These are phyloP conservation scores for Orius insidiosus DNA, from an alignment of 1,140 invertebrate genomes.

Conservation along the genomic window DNA sequence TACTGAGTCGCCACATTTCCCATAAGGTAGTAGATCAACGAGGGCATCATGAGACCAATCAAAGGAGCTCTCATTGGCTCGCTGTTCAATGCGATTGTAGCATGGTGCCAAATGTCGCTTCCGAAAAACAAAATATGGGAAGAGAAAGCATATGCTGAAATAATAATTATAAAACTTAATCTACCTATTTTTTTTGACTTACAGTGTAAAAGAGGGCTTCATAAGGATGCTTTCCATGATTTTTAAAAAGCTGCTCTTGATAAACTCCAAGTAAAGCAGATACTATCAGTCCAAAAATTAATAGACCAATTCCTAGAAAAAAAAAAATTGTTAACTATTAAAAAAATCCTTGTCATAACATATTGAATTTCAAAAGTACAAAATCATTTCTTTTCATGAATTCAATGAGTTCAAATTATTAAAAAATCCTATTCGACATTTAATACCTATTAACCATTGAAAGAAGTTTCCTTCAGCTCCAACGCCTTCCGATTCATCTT, in stretches of 20 bases:
- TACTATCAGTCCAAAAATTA: constrained; percentile 77
- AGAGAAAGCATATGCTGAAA: constrained; percentile 69
- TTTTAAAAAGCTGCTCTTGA: constrained; percentile 76
- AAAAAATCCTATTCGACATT: too few species aligned
- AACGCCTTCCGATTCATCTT: too few species aligned
- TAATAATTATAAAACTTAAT: constrained; percentile 17
- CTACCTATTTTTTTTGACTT: constrained; percentile 19
- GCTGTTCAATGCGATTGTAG: constrained; percentile 38
- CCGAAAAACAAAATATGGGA: constrained; percentile 64
- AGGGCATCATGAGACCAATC: constrained; percentile 40
- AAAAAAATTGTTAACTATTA: constrained; percentile 3
- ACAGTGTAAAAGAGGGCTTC: constrained; percentile 89
- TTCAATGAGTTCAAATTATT: too few species aligned
- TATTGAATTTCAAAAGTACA: too few species aligned
- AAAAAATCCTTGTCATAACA: too few species aligned
- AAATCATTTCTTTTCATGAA: too few species aligned
- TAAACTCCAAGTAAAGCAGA: constrained; percentile 94
- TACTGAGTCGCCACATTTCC: constrained; percentile 84
- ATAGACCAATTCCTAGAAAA: constrained; percentile 48
- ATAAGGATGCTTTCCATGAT: constrained; percentile 81
- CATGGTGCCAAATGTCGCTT: constrained; percentile 57
- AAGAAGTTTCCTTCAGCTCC: too few species aligned
- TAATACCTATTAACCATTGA: too few species aligned
- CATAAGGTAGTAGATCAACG: constrained; percentile 60
- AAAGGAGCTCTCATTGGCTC: constrained; percentile 29